phyloP scores from a whole-genome alignment of 2,888 invertebrate genomes.

The Habroteleia sp. region DNA sequence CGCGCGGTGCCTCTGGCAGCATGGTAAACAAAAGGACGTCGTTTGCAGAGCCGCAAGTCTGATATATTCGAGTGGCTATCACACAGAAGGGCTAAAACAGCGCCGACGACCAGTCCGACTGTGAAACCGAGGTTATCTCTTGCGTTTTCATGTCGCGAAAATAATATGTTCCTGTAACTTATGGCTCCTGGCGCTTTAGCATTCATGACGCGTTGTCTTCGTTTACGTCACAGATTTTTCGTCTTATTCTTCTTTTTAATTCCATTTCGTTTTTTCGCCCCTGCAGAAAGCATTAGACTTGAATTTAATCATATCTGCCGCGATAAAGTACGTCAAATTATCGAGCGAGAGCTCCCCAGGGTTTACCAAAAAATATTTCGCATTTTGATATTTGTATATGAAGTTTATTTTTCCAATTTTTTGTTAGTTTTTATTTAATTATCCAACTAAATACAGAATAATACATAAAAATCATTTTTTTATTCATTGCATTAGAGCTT shows the following conservation, averaged over 20 bases:
- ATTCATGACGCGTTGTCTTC: constrained; percentile 68
- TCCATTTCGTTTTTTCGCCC: no score
- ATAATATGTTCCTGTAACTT: constrained; percentile 72
- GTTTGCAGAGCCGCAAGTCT: constrained; percentile 60
- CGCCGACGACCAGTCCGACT: constrained; percentile 20
- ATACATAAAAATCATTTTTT: no score
- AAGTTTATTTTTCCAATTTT: neutral
- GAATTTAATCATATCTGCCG: constrained; percentile 46
- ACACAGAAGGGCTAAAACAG: constrained; percentile 26
- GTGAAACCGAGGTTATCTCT: constrained; percentile 30
- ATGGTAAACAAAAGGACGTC: constrained; percentile 68
- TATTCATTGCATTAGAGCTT: no score
- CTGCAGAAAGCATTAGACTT: no score
- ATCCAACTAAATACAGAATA: no score
- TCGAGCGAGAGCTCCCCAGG: neutral
- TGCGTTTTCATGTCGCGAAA: constrained; percentile 66
- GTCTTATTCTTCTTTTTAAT: constrained; percentile 11
- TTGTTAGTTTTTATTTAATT: neutral
- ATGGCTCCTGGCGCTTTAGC: constrained; percentile 66
- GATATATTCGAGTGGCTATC: constrained; percentile 62
- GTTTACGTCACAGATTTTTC: constrained; percentile 39
- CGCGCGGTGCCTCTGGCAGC: constrained; percentile 39
- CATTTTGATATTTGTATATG: neutral
- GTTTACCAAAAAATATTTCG: neutral
- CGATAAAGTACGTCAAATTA: constrained; percentile 41